Evolutionary conservation across 2,888 invertebrate species (phyloP).

Genomic region (Cancer borealis): DNA sequence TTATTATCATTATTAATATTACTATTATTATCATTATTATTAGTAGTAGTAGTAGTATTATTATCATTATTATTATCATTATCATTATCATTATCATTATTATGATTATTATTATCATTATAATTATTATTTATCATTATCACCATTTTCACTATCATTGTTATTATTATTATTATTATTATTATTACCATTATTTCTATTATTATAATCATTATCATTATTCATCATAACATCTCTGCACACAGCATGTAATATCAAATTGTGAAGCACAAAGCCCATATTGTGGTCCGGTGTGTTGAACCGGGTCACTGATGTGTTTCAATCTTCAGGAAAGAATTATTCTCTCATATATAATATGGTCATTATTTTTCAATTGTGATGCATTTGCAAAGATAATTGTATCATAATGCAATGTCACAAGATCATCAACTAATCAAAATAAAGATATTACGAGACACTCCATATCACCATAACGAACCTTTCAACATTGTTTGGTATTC

Average conservation of each 20-base stretch:
- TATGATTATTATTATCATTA: slow-evolving; percentile 39
- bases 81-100: neutral
- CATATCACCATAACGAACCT: no score
- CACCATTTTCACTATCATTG: neutral
- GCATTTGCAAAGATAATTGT: neutral
- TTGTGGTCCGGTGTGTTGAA: neutral
- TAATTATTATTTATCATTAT: neutral
- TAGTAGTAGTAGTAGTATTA: neutral
- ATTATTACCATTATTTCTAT: neutral
- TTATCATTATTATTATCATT: neutral
- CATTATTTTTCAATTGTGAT: neutral
- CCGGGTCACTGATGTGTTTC: neutral
- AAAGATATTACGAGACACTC: neutral
- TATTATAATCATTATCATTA: neutral
- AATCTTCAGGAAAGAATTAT: neutral
- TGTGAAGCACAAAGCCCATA: neutral
- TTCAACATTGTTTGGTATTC: no score
- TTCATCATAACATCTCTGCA: neutral
- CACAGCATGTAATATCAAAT: neutral
- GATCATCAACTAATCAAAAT: neutral
- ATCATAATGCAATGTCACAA: neutral
- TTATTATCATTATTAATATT: no score
- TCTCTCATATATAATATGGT: neutral
- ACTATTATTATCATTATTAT: neutral
- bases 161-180: neutral